Percentiles rank a stretch among this genome's conserved stretches.
Conservation (phyloP, 1,140 invertebrate genomes). For the Caenorhabditis briggsae region DNA sequence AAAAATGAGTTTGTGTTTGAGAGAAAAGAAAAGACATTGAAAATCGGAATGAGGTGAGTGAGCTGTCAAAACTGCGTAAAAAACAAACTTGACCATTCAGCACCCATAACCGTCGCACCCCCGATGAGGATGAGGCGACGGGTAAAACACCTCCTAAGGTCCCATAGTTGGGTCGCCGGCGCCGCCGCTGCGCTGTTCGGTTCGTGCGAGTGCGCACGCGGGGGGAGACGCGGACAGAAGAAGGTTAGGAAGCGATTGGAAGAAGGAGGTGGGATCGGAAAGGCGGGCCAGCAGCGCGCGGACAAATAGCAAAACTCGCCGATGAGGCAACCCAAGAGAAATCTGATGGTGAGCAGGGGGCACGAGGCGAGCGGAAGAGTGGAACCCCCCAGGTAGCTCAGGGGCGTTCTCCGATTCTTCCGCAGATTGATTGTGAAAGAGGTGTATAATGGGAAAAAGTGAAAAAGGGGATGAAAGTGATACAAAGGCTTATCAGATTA, state of each 20-base stretch:
- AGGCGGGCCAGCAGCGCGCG: slow-evolving; percentile 24
- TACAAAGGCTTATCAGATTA: slow-evolving; percentile 50
- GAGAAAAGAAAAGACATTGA: slow-evolving; percentile 2
- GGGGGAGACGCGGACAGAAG: slow-evolving; percentile 41
- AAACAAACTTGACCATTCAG: slow-evolving; percentile 41
- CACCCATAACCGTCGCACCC: slow-evolving; percentile 2
- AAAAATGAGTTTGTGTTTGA: slow-evolving; percentile 28
- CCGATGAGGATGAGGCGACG: slow-evolving; percentile 19
- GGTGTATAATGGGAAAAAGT: not conserved
- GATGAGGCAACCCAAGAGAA: slow-evolving; percentile 36
- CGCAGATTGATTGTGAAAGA: slow-evolving; percentile 36
- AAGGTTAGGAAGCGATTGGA: slow-evolving; percentile 18
- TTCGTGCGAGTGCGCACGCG: slow-evolving; percentile 54
- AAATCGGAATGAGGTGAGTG: not conserved
- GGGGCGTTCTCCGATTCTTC: slow-evolving; percentile 13
- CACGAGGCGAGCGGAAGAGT: slow-evolving; percentile 46
- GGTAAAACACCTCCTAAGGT: slow-evolving; percentile 44
- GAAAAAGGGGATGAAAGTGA: slow-evolving; percentile 21
- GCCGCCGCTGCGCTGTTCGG: not conserved
- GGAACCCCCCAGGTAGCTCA: not conserved
- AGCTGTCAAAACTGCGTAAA: slow-evolving; percentile 49
- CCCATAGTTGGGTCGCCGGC: not conserved
- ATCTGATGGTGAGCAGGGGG: slow-evolving; percentile 51
- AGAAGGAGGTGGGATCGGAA: slow-evolving; percentile 31
- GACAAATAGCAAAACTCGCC: slow-evolving; percentile 40